Base-by-base conservation (phyloP, 2,888 invertebrate genomes). In the Galeruca laticollis region DNA sequence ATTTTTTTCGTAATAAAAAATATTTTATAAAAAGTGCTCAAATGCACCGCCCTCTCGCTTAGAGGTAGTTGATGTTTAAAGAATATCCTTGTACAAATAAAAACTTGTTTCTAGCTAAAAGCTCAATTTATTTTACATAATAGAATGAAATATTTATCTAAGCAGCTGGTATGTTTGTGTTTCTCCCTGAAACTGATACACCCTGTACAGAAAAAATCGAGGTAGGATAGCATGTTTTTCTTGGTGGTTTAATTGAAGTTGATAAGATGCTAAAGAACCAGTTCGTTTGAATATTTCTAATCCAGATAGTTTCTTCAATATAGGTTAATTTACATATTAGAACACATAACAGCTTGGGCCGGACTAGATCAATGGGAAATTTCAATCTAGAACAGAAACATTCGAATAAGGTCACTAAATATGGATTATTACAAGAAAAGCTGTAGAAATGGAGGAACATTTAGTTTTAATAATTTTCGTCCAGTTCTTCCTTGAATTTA, bases 251-350 rank as follows among this genome's bases (percentile, higher is more conserved):
- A 75, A 76, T 76, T 73, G 75, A 76, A 72, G 73, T 71, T 72
- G 75, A 72, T 64, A 72, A 71, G 73, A 75, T 73, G 70, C 73
- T 68, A 72, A 67, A 74, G 74, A 77, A 77, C 76, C 75, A 73
- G 77, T 76, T 76, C 35, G 10, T 75, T 74, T 77, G 76, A 76
- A 74, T 77, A 74, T 72, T 76, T 76, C 74, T 76, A 76, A 77
- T 77, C 71, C 76, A 73, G 75, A 73, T 72, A 72, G 65, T 69
- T 74, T 74, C 74, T 75, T 76, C 73, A 73, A 76, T 76, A 73
- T 75, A 74, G 76, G 73, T 75, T 75, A 74, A 76, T 77, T 77
- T 75, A 75, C 76, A 77, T 77, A 76, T 68, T 73, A 73, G 71
- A 73, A 73, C 43, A 64, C 54, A 74, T 74, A 71, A 65, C 54